Evolutionary conservation across 2,888 invertebrate species (phyloP).

Genomic region (Dascillus cervinus): DNA sequence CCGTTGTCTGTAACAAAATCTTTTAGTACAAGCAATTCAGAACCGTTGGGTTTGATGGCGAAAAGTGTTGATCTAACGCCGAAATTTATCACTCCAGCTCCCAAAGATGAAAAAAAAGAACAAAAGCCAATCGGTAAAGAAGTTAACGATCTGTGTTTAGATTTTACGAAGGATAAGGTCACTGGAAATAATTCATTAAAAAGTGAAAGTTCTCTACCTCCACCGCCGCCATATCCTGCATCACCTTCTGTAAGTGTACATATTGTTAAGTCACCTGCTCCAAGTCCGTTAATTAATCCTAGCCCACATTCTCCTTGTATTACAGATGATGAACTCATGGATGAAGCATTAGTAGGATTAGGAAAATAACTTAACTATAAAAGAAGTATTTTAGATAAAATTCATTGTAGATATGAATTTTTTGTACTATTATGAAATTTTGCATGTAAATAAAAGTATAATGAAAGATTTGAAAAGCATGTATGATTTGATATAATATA

Average conservation of each 20-base stretch:
- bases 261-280: constrained; percentile 70
- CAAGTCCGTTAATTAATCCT: constrained; percentile 58
- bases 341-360: constrained; percentile 74
- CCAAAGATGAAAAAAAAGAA: constrained; percentile 35
- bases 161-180: constrained; percentile 48
- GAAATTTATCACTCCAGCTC: constrained; percentile 40
- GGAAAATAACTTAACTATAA: constrained; percentile 51
- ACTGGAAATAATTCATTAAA: constrained; percentile 5
- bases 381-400: constrained; percentile 5
- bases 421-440: too few species aligned
- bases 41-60: constrained; percentile 31
- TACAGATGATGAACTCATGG: constrained; percentile 86
- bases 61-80: constrained; percentile 44
- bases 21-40: constrained; percentile 20
- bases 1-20: constrained; percentile 28
- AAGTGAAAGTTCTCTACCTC: constrained; percentile 13
- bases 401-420: too few species aligned
- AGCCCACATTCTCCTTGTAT: constrained; percentile 67
- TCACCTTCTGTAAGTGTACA: constrained; percentile 68
- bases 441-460: too few species aligned
- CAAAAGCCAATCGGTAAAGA: constrained; percentile 24
- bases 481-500: too few species aligned
- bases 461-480: too few species aligned
- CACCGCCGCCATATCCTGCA: constrained; percentile 41
- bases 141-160: constrained; percentile 56